A percentile compares a stretch with the other conserved stretches of the same genome.
Evolutionary conservation across 2,113 vertebrate species (phyloP).

Genomic region (Otis tarda): DNA sequence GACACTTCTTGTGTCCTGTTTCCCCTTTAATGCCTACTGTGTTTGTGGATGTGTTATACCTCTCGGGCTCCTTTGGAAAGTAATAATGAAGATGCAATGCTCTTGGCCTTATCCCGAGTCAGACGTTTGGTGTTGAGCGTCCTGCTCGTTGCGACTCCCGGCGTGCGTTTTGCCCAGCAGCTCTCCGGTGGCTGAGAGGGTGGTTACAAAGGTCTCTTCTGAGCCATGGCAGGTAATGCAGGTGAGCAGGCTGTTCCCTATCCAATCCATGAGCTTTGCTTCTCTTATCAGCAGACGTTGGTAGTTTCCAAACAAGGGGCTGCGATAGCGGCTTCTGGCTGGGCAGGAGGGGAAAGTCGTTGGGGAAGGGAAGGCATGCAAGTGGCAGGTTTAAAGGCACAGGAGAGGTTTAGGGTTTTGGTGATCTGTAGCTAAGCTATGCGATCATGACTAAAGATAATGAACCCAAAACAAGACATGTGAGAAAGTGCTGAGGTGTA

Average conservation of each 20-base stretch:
- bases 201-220: neutral
- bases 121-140: neutral
- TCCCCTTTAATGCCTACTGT: neutral
- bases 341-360: neutral
- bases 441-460: neutral
- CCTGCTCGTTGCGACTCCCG: fast-evolving
- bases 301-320: neutral
- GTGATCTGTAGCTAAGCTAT: neutral
- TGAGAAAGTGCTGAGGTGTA: neutral
- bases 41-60: fast-evolving
- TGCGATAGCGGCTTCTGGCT: neutral
- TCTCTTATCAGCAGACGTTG: neutral
- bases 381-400: neutral
- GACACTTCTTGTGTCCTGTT: neutral
- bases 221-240: neutral
- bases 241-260: neutral
- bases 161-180: neutral
- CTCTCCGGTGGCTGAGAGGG: fast-evolving
- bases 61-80: neutral
- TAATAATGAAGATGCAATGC: neutral
- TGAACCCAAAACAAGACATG: neutral
- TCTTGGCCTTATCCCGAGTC: neutral
- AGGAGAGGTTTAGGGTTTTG: neutral
- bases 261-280: neutral
- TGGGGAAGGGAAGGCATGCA: fast-evolving